Conservation (phyloP, 2,113 vertebrate genomes). For the Stomatorhinus ivindoensis region DNA sequence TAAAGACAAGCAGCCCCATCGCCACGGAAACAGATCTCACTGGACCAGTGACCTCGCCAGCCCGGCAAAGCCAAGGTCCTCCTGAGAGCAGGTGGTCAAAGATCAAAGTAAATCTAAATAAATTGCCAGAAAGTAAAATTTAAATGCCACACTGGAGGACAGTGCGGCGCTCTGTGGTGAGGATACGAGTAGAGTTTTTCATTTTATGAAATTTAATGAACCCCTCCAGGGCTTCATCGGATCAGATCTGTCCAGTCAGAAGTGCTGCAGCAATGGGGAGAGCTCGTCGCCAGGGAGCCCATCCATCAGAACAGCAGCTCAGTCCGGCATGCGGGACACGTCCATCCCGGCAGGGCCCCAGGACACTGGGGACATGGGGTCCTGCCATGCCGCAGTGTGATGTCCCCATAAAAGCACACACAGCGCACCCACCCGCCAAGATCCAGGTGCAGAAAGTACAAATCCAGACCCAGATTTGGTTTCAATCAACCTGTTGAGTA, state of each 20-base stretch:
- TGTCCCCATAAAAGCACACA: neutral
- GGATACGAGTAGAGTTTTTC: neutral
- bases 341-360: neutral
- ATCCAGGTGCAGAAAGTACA: neutral
- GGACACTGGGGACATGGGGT: neutral
- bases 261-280: neutral
- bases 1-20: neutral
- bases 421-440: neutral
- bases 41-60: neutral
- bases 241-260: neutral
- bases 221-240: neutral
- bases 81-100: neutral
- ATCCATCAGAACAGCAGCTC: neutral
- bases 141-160: neutral
- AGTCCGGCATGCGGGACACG: neutral
- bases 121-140: neutral
- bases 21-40: neutral
- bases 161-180: neutral
- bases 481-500: neutral
- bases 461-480: neutral
- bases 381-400: neutral
- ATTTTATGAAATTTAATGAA: neutral
- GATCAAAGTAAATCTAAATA: neutral
- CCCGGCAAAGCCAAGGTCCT: neutral
- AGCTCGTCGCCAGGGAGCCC: neutral